Conservation (phyloP, 2,113 vertebrate species). For the Ochotona curzoniae region DNA sequence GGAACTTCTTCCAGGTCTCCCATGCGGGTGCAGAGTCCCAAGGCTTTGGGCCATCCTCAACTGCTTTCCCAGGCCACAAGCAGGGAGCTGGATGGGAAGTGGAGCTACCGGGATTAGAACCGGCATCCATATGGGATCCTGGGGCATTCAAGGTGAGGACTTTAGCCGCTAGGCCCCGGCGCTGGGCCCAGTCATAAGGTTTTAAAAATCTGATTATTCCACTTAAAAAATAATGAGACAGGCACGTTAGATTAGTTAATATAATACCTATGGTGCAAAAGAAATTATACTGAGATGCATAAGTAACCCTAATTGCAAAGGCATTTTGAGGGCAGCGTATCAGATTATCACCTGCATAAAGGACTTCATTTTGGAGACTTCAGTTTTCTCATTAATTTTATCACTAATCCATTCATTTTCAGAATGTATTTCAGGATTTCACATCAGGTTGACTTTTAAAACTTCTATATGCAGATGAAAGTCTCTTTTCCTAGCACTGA, state of each 20-base stretch:
- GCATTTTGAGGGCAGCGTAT: constrained; percentile 61
- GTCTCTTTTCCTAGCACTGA: constrained; percentile 50
- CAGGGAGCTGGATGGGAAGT: no score
- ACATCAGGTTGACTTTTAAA: constrained; percentile 71
- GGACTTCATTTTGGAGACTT: constrained; percentile 68
- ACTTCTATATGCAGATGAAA: constrained; percentile 56
- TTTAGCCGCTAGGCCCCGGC: no score
- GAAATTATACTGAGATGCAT: neutral
- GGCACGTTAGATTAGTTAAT: constrained; percentile 32
- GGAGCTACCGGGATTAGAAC: no score
- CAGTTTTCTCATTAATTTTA: constrained; percentile 78
- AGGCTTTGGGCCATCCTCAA: no score
- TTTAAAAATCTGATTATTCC: no score
- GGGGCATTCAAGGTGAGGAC: no score
- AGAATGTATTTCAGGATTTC: constrained; percentile 69
- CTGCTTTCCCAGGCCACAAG: no score
- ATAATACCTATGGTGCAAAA: constrained; percentile 27
- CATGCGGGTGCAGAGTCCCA: no score
- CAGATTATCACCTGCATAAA: constrained; percentile 66
- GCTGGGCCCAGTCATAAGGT: no score
- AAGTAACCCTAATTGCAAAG: constrained; percentile 48
- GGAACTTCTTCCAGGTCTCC: no score
- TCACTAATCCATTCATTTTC: constrained; percentile 76
- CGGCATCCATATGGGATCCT: no score
- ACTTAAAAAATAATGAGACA: neutral